These are phyloP conservation scores for Diarsia mendica DNA, from an alignment of 2,888 invertebrate species.

Conservation along the genomic window DNA sequence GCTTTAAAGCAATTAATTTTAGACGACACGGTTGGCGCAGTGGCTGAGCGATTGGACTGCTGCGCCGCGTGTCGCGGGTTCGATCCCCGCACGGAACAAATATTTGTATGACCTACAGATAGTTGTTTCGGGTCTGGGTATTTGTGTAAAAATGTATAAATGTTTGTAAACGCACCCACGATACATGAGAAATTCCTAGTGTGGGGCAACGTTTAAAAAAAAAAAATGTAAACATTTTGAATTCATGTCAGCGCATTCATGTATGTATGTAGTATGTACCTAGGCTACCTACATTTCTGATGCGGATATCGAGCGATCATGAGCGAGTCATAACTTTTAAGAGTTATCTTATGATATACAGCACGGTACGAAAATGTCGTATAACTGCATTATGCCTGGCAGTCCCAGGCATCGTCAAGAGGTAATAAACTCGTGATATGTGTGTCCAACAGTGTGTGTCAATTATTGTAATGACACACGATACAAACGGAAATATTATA, in stretches of 20 bases:
- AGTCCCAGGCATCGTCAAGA: neutral
- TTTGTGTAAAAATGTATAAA: no score
- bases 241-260: neutral
- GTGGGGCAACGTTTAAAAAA: no score
- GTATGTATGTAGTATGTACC: neutral
- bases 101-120: no score
- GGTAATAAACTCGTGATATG: slow-evolving; percentile 6
- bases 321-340: neutral
- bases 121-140: no score
- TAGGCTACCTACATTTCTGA: neutral
- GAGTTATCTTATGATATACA: neutral
- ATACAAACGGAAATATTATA: slow-evolving; percentile 17
- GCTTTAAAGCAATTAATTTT: neutral
- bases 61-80: no score
- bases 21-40: no score
- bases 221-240: neutral
- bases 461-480: slow-evolving; percentile 29
- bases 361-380: neutral
- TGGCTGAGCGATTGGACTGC: no score
- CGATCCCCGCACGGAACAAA: no score
- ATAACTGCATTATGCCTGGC: slow-evolving; percentile 7
- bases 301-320: neutral
- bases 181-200: no score
- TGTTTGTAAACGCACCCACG: no score
- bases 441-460: slow-evolving; percentile 48